Evolutionary conservation across 2,797 vertebrate genomes (phyloP), one percentile per base, ranked within the genome.

Genomic region (Menidia menidia): DNA sequence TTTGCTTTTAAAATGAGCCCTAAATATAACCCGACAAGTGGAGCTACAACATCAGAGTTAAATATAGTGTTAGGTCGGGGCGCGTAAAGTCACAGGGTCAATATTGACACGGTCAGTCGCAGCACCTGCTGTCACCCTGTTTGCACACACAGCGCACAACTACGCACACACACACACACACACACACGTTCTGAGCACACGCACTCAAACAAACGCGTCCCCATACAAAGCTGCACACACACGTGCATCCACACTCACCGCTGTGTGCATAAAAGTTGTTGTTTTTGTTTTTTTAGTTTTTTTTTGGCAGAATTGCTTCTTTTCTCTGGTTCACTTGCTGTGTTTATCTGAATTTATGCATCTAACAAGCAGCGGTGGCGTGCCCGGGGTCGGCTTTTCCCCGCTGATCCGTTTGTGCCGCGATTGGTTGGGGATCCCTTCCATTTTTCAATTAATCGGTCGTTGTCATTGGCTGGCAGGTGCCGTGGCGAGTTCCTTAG

Each of bases 401-500:
- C 14, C 16, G 5, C 13, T 44, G 16, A 47, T 58, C 31, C 19
- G 31, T 52, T 48, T 45, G 19, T 32, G 7, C 69, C 9, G 25
- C 32, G 45, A 5, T 9, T 5, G 14, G 52, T 30, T 12, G 2
- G 57, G 33, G 55, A 31, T 9, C 58, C 42, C 5, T 65, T 16
- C 1, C 10, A 4, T 58, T 25, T 2, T 4, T 43, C 75, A n/a
- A n/a, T 12, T 70, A 13, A 78, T 42, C 50, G 18, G 3, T 43
- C 44, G 18, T 13, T 82, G 43, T 19, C 14, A 31, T 56, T 88
- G 45, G 77, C 80, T 84, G 67, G 71, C 88, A 99, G 97, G 96
- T 86, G 97, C 97, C 0, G 96, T 98, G 58, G 97, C 97, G 78
- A 99, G 98, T 92, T 96, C 95, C 0, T 93, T 94, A 69, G 98